These are phyloP conservation scores for Euura lappo DNA, from an alignment of 1,140 invertebrate genomes.

Conservation along the genomic window DNA sequence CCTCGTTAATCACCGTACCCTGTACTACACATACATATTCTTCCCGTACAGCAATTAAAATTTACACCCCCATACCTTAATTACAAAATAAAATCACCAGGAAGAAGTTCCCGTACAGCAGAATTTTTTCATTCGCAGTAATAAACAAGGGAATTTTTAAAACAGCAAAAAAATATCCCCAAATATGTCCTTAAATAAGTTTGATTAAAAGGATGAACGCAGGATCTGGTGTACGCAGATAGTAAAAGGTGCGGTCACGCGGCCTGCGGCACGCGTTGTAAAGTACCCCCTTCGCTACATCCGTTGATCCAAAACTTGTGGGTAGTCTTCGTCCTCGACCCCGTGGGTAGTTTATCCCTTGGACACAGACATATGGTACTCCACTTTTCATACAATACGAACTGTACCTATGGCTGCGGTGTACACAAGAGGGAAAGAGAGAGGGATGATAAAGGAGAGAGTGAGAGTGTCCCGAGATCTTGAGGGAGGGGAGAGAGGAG, in stretches of 20 bases:
- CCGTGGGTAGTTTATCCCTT: conserved; percentile 19
- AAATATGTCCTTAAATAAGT: too few species aligned
- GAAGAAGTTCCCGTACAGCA: too few species aligned
- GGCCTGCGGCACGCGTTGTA: not conserved
- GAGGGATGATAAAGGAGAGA: not conserved
- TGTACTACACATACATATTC: too few species aligned
- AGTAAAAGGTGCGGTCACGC: conserved; percentile 2
- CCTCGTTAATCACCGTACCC: too few species aligned
- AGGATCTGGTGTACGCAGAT: not conserved
- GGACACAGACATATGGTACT: conserved; percentile 47
- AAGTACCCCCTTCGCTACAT: not conserved
- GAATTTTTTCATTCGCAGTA: too few species aligned
- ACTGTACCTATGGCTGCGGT: too few species aligned
- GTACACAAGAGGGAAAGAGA: conserved; percentile 8
- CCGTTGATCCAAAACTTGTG: not conserved
- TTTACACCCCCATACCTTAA: too few species aligned
- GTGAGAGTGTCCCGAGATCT: conserved; percentile 8
- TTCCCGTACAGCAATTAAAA: too few species aligned
- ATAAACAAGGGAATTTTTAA: too few species aligned
- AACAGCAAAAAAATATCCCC: too few species aligned
- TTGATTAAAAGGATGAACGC: too few species aligned
- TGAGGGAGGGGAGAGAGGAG: conserved; percentile 18
- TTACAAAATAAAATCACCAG: too few species aligned
- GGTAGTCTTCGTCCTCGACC: not conserved
- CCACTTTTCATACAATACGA: conserved; percentile 37